Conservation (phyloP, 2,797 vertebrate genomes). For the Danio tinwini region DNA sequence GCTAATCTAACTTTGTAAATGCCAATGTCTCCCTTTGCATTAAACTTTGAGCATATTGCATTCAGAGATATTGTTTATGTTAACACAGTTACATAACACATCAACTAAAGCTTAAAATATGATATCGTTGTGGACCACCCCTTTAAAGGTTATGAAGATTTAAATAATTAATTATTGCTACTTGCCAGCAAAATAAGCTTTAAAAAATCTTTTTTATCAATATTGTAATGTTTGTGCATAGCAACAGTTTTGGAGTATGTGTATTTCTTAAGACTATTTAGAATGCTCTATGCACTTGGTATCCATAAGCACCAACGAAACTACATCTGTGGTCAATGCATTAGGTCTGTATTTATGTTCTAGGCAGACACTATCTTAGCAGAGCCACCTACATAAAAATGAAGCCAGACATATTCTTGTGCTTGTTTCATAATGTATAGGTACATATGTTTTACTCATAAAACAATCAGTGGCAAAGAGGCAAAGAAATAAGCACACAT, state of each 20-base stretch:
- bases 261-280: not conserved
- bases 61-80: too few relatives aligned
- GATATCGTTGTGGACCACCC: too few relatives aligned
- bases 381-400: not conserved
- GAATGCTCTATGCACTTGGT: not conserved
- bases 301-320: not conserved
- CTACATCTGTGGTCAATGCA: not conserved
- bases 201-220: too few relatives aligned
- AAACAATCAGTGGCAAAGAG: conserved; percentile 29
- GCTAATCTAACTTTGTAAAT: too few relatives aligned
- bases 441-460: conserved; percentile 22
- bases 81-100: too few relatives aligned
- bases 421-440: not conserved
- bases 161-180: too few relatives aligned
- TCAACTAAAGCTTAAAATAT: too few relatives aligned
- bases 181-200: too few relatives aligned
- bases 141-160: too few relatives aligned
- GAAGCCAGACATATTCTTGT: not conserved
- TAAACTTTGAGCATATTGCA: too few relatives aligned
- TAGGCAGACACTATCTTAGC: not conserved
- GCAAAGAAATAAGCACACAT: conserved; percentile 12
- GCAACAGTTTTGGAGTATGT: not conserved
- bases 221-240: not conserved
- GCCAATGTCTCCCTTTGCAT: too few relatives aligned
- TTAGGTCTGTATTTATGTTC: not conserved